Percentiles rank a stretch among this genome's conserved stretches.
Evolutionary conservation across 64 coral and sea anemone genomes (phyloP).

Genomic region (Orbicella faveolata): DNA sequence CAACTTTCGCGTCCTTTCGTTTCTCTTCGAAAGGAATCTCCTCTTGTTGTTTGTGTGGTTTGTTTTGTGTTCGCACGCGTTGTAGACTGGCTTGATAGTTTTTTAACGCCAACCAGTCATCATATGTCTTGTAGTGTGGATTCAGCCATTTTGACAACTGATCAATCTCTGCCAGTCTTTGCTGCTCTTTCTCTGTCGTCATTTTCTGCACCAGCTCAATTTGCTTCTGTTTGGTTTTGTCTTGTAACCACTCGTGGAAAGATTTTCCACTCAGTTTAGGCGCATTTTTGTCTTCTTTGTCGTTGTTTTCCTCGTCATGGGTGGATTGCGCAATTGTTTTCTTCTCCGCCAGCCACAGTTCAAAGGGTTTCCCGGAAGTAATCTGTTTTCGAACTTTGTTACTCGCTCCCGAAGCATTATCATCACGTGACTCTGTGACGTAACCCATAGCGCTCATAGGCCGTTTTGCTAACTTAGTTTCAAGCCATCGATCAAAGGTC

Average conservation of each 20-base stretch:
- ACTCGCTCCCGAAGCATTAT: neutral
- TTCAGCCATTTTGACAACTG: conserved; percentile 63
- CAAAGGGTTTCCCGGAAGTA: conserved; percentile 71
- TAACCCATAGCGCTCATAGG: conserved; percentile 28
- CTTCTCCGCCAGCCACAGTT: conserved; percentile 81
- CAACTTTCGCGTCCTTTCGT: conserved; percentile 65
- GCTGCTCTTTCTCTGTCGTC: conserved; percentile 69
- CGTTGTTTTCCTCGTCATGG: neutral
- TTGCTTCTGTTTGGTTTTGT: conserved; percentile 84
- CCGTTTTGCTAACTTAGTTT: conserved; percentile 54
- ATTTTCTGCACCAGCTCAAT: conserved; percentile 84
- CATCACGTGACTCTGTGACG: conserved; percentile 27
- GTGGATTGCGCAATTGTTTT: conserved; percentile 5
- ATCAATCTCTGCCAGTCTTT: conserved; percentile 60
- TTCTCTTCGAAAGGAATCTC: conserved; percentile 64
- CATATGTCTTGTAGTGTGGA: conserved; percentile 73
- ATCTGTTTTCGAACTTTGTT: conserved; percentile 25
- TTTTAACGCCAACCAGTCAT: conserved; percentile 85
- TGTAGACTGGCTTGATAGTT: conserved; percentile 67
- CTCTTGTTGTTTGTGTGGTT: conserved; percentile 43
- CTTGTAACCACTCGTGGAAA: conserved; percentile 72
- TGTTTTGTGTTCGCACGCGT: conserved; percentile 62
- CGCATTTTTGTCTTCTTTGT: conserved; percentile 15
- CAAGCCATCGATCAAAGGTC: conserved; percentile 87
- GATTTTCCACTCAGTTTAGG: conserved; percentile 57